Evolutionary conservation across 1,140 invertebrate genomes (phyloP), one percentile per base, ranked within the genome.

Genomic region (Cherax destructor): DNA sequence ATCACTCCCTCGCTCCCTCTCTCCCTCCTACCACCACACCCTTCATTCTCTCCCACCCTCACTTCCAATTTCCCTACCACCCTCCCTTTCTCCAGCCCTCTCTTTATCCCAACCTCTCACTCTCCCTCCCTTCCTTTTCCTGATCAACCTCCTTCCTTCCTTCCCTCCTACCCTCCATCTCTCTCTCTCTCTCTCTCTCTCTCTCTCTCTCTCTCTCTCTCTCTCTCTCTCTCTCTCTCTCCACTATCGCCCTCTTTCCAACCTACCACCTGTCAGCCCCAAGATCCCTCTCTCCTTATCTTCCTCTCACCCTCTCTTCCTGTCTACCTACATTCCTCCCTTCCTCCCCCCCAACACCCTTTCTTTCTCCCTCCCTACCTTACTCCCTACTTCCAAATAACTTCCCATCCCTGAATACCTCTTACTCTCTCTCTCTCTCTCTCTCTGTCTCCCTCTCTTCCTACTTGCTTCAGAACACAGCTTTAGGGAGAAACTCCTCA

Each of bases 181-280:
- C 61, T 65, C 61, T 65, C 61, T 65, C 61, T 65, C 61, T 65
- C 61, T 65, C 61, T 65, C 61, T 65, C 61, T 65, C 61, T 65
- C 61, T 65, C 61, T 56, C 61, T 65, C 61, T 65, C 61, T 65
- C 61, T 65, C 61, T 65, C 61, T 65, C 61, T 65, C 61, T 65
- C 61, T 65, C 61, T 65, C 61, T 65, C 61, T 65, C 61, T 65
- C 61, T 65, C 61, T 65, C 61, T 65, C 61, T 65, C 61, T 65
- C 61, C 10, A 16, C 61, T 65, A 5, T 11, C 61, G 5, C 56
- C 16, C 56, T 59, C 56, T 59, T 16, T 59, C 16, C 56, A 41
- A 41, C 30, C 30, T 41, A 41, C 30, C 2, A 41, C 2, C 30
- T 41, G 2, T n/a, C n/a, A n/a, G n/a, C n/a, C n/a, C n/a, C 30